A percentile compares a stretch with the other conserved stretches of the same genome.
phyloP scores from a whole-genome alignment of 2,113 vertebrate genomes.

The Galemys pyrenaicus region DNA sequence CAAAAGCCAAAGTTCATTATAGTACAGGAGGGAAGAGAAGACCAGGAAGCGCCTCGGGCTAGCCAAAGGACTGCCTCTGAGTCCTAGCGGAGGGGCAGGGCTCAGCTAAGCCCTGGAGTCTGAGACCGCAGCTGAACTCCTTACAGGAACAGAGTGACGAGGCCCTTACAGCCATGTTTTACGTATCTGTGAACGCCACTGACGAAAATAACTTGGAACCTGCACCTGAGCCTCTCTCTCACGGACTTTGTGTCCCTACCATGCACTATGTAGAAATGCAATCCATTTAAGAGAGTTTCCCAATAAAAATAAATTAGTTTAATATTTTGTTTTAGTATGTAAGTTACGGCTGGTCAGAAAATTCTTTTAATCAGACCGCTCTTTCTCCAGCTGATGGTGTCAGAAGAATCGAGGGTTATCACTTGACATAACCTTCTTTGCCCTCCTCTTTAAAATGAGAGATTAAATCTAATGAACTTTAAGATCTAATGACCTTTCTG shows the following conservation, averaged over 20 bases:
- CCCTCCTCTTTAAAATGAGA: background rate
- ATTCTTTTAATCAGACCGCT: background rate
- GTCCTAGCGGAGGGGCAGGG: background rate
- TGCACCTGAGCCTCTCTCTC: background rate
- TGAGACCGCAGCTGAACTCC: background rate
- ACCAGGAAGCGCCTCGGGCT: background rate
- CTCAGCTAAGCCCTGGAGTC: background rate
- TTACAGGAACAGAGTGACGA: background rate
- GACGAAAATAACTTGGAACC: background rate
- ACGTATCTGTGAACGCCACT: background rate
- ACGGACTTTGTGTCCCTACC: background rate
- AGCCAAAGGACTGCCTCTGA: background rate
- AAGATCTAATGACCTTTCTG: background rate
- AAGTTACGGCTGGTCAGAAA: background rate
- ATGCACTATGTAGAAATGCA: background rate
- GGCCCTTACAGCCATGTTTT: no score
- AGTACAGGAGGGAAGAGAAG: background rate
- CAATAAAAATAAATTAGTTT: slow-evolving; percentile 1
- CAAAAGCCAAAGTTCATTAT: background rate
- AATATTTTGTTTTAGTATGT: background rate
- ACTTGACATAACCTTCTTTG: background rate
- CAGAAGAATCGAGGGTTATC: background rate
- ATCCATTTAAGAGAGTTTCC: background rate
- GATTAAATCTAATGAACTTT: background rate
- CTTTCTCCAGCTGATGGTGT: background rate